Conservation (phyloP, 2,797 vertebrate species). For the Choloepus didactylus region DNA sequence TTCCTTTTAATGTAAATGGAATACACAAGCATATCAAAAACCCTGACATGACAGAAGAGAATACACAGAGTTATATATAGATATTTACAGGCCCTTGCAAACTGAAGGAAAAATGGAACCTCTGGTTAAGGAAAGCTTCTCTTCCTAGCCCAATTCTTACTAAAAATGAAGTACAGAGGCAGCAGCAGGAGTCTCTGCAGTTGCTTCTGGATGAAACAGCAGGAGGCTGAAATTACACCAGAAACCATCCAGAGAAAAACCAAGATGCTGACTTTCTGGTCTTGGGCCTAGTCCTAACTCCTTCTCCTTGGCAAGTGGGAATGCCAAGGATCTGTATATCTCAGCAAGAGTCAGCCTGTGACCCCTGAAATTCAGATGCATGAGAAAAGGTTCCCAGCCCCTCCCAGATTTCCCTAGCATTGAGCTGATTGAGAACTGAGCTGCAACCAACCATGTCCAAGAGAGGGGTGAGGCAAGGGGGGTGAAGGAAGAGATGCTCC, state of each 20-base stretch:
- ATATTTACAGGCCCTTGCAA: constrained; percentile 82
- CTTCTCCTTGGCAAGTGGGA: background rate
- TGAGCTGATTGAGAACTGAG: background rate
- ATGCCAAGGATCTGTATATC: background rate
- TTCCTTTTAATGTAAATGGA: constrained; percentile 84
- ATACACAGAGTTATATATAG: constrained; percentile 66
- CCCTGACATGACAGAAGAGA: constrained; percentile 52
- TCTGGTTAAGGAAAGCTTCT: background rate
- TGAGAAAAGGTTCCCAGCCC: background rate
- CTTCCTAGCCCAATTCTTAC: background rate
- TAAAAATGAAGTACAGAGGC: background rate
- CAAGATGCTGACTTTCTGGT: background rate
- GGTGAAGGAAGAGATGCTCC: constrained; percentile 8
- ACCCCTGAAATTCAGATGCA: constrained; percentile 8
- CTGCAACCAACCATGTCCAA: background rate
- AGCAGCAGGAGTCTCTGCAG: background rate
- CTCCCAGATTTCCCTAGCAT: background rate
- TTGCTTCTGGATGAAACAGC: background rate
- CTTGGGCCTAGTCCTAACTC: background rate
- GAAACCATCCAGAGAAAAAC: background rate
- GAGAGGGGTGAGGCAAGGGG: background rate
- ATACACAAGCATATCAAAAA: constrained; percentile 80
- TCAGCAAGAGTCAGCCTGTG: background rate
- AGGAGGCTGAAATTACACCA: constrained; percentile 11
- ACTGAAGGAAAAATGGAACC: constrained; percentile 52